These are phyloP conservation scores for Strix aluco DNA, from an alignment of 2,113 vertebrate genomes.

Conservation along the genomic window DNA sequence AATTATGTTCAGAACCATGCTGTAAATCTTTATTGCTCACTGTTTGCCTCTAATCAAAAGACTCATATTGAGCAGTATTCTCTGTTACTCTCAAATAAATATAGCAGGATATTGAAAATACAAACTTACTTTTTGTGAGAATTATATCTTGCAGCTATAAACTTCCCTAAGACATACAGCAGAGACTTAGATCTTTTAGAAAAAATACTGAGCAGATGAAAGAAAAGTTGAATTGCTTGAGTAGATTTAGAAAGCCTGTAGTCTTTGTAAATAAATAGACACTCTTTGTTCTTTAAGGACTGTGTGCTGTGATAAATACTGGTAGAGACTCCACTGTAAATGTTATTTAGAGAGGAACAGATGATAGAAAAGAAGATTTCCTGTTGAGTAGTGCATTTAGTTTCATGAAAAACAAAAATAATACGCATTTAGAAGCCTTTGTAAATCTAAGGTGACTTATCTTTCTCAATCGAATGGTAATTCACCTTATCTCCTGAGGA, in stretches of 20 bases:
- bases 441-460: not conserved
- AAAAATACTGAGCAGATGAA: not conserved
- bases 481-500: not conserved
- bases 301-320: not conserved
- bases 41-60: not conserved
- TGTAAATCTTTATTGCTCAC: not conserved
- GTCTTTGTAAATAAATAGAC: not conserved
- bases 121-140: not conserved
- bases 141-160: not conserved
- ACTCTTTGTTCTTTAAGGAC: not conserved
- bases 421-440: not conserved
- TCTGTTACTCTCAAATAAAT: not conserved
- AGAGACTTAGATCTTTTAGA: not conserved
- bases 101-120: not conserved
- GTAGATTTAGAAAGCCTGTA: not conserved
- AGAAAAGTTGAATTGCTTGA: not conserved
- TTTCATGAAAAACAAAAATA: not conserved
- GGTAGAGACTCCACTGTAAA: not conserved
- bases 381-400: not conserved
- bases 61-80: not conserved
- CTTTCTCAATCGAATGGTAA: not conserved
- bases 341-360: not conserved
- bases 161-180: not conserved
- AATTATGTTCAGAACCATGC: not conserved
- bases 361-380: not conserved